Evolutionary conservation across 2,113 vertebrate species (phyloP).

Genomic region (Ophiodon elongatus): DNA sequence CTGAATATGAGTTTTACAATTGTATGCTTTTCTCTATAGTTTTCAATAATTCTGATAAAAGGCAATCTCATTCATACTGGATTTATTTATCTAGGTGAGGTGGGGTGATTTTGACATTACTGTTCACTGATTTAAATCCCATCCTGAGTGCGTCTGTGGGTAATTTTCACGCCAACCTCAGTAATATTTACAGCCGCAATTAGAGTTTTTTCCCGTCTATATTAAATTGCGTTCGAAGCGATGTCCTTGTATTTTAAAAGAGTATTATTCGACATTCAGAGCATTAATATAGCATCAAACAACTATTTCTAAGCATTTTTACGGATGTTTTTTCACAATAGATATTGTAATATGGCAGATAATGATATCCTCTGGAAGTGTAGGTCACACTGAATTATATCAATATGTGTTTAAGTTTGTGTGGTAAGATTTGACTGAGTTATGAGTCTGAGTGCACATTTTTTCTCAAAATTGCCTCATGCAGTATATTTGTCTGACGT

Average conservation of each 20-base stretch:
- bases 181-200: constrained; percentile 7
- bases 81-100: background rate
- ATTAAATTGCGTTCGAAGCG: background rate
- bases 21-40: background rate
- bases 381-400: background rate
- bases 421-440: background rate
- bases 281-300: too few species aligned
- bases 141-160: background rate
- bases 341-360: background rate
- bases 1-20: background rate
- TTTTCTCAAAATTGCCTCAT: background rate
- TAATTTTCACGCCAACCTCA: background rate
- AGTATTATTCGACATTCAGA: too few species aligned
- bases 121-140: background rate
- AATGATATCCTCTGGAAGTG: background rate
- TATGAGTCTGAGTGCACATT: background rate
- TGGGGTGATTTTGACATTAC: background rate
- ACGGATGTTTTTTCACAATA: background rate
- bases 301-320: too few species aligned
- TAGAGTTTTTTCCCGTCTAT: background rate
- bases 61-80: background rate
- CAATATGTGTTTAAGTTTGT: background rate
- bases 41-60: background rate
- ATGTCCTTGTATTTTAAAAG: background rate
- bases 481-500: background rate